A percentile compares a stretch with the other conserved stretches of the same genome.
phyloP scores from a whole-genome alignment of 2,888 invertebrate genomes.

The Scaptomyza reducta region DNA sequence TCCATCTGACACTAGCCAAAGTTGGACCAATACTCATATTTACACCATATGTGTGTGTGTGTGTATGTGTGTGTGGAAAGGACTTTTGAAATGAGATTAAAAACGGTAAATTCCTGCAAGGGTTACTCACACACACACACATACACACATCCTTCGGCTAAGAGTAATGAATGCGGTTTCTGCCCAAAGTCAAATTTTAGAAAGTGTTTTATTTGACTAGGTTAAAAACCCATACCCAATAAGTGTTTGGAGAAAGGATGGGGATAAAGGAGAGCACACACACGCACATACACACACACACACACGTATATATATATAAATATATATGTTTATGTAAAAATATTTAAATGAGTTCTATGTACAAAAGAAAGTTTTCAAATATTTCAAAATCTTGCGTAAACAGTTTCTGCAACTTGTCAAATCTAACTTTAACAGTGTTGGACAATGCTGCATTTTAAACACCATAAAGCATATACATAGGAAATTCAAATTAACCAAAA shows the following conservation, averaged over 20 bases:
- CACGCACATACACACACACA: too few species aligned
- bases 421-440: not conserved
- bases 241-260: not conserved
- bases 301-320: too few species aligned
- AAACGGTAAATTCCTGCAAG: constrained; percentile 79
- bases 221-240: constrained; percentile 41
- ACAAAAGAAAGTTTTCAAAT: not conserved
- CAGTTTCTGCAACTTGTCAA: not conserved
- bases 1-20: constrained; percentile 79
- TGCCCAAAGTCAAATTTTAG: constrained; percentile 78
- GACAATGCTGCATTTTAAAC: not conserved
- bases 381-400: not conserved
- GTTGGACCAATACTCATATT: constrained; percentile 78
- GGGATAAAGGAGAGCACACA: too few species aligned
- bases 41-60: constrained; percentile 61
- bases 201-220: constrained; percentile 80
- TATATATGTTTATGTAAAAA: not conserved
- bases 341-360: constrained; percentile 1
- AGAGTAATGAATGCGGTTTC: constrained; percentile 83
- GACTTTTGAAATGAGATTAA: constrained; percentile 79
- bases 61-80: constrained; percentile 47
- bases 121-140: constrained; percentile 42
- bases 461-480: not conserved
- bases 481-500: too few species aligned
- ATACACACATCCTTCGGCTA: constrained; percentile 65